These are phyloP conservation scores for Pharmacophagus antenor DNA, from an alignment of 2,888 invertebrate genomes.

Conservation along the genomic window DNA sequence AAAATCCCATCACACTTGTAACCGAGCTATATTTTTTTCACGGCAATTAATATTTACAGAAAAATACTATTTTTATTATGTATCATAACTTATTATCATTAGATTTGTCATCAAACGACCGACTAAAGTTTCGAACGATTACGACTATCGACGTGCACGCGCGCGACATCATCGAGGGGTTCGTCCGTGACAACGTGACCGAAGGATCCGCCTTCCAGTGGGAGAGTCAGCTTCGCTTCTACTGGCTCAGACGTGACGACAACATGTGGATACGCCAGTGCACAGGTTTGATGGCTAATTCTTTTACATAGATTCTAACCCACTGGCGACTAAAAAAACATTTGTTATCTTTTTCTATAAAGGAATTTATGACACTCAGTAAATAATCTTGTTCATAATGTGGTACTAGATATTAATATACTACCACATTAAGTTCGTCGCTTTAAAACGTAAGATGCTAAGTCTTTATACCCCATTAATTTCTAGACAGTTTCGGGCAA, in stretches of 20 bases:
- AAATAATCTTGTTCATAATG: too few relatives aligned
- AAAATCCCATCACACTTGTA: too few relatives aligned
- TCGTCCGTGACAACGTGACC: conserved; percentile 89
- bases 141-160: conserved; percentile 96
- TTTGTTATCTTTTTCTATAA: too few relatives aligned
- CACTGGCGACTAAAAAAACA: too few relatives aligned
- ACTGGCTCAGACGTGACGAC: conserved; percentile 91
- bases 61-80: neutral
- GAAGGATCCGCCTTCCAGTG: conserved; percentile 94
- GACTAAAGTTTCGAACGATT: conserved; percentile 92
- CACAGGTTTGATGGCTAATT: conserved; percentile 69
- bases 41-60: too few relatives aligned
- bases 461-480: too few relatives aligned
- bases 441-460: too few relatives aligned
- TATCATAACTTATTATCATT: conserved; percentile 39
- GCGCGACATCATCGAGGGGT: conserved; percentile 92
- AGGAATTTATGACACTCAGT: too few relatives aligned
- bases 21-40: too few relatives aligned
- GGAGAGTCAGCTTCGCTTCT: conserved; percentile 96
- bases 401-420: too few relatives aligned
- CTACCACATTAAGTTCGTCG: too few relatives aligned
- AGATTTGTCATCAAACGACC: conserved; percentile 88
- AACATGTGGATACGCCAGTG: conserved; percentile 92
- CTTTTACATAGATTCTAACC: neutral
- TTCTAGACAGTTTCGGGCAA: too few relatives aligned